Conservation (phyloP, 1,140 invertebrate genomes). For the Eciton burchellii region DNA sequence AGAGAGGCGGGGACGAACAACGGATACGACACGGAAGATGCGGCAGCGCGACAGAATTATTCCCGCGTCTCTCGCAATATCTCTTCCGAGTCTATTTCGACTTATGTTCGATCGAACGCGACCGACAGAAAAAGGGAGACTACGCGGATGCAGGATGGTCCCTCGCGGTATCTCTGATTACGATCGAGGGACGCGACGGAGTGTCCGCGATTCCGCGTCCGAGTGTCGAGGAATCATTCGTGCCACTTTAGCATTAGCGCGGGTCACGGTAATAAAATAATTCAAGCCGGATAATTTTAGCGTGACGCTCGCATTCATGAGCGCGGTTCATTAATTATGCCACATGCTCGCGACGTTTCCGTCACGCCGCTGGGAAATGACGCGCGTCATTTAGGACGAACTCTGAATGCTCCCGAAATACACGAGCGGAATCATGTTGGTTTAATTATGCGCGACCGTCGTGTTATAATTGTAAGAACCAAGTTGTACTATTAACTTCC, state of each 20-base stretch:
- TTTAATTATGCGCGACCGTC: slow-evolving; percentile 26
- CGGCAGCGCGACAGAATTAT: slow-evolving; percentile 18
- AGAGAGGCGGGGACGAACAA: slow-evolving; percentile 25
- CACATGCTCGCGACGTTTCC: neutral
- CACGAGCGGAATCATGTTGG: neutral
- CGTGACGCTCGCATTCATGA: neutral
- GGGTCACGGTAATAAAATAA: neutral
- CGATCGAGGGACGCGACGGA: neutral
- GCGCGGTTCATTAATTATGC: neutral
- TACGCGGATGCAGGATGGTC: neutral
- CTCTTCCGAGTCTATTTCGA: slow-evolving; percentile 2
- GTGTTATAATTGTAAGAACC: slow-evolving; percentile 33
- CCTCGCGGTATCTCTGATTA: neutral
- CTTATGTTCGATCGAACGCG: slow-evolving; percentile 20
- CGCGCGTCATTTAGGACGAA: neutral
- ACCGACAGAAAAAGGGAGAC: neutral
- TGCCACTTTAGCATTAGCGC: neutral
- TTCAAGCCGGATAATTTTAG: slow-evolving; percentile 8
- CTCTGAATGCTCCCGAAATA: neutral
- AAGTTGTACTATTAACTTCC: slow-evolving; percentile 37
- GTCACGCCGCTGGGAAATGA: neutral
- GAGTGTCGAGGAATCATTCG: neutral
- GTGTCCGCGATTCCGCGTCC: no score
- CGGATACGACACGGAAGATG: slow-evolving; percentile 35
- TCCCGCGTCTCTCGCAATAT: slow-evolving; percentile 49